Evolutionary conservation across 1,140 invertebrate genomes (phyloP).

Genomic region (Leguminivora glycinivorella): DNA sequence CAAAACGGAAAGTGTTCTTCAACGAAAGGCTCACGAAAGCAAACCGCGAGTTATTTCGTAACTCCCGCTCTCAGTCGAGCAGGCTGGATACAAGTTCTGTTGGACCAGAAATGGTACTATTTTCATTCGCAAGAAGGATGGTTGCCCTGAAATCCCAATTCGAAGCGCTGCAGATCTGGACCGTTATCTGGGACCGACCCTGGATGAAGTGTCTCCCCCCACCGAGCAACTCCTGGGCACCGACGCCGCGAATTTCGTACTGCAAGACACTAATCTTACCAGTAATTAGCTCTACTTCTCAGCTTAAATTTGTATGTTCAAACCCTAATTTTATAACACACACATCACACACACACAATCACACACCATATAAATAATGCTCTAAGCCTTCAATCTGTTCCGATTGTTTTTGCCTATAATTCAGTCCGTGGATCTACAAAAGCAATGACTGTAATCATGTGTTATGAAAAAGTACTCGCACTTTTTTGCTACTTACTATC

Average conservation of each 20-base stretch:
- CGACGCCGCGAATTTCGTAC: too few species aligned
- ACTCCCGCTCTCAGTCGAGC: neutral
- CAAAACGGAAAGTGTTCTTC: neutral
- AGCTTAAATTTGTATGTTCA: too few species aligned
- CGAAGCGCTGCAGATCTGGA: neutral
- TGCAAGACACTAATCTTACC: too few species aligned
- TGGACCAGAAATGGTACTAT: conserved; percentile 2
- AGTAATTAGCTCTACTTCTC: too few species aligned
- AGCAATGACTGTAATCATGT: neutral
- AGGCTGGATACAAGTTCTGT: neutral
- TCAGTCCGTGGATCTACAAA: too few species aligned
- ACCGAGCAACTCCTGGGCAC: neutral
- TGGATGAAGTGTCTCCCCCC: too few species aligned
- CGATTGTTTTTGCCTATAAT: too few species aligned
- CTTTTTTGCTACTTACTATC: neutral
- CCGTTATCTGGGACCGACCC: neutral
- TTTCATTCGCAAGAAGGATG: neutral
- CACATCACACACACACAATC: too few species aligned
- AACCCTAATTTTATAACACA: too few species aligned
- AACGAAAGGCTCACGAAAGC: conserved; percentile 26
- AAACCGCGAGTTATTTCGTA: conserved; percentile 25
- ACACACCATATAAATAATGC: too few species aligned
- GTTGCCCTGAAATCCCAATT: neutral
- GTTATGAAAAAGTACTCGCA: neutral
- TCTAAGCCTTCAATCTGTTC: too few species aligned